phyloP scores from a whole-genome alignment of 2,888 invertebrate species.

The Plutella xylostella region DNA sequence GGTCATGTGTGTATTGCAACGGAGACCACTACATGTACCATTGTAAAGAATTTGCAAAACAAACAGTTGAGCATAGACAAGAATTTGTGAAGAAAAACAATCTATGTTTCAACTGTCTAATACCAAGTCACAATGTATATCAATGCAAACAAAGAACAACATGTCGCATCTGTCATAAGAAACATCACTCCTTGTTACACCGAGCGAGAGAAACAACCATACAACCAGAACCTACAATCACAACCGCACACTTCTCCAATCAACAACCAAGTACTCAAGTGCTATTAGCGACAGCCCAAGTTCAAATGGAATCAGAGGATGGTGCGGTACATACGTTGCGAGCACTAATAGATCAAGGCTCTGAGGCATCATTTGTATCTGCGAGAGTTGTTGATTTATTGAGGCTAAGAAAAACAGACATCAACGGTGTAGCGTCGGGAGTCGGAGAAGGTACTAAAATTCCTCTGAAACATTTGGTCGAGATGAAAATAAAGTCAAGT shows the following conservation, averaged over 20 bases:
- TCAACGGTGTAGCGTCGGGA: slow-evolving; percentile 18
- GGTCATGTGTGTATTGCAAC: neutral
- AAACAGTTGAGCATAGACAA: slow-evolving; percentile 1
- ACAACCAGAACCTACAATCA: neutral
- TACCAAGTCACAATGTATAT: neutral
- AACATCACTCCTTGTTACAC: slow-evolving; percentile 11
- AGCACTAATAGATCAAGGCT: neutral
- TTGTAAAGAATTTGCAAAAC: slow-evolving; percentile 3
- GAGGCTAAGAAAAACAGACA: slow-evolving; percentile 14
- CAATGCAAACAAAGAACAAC: neutral
- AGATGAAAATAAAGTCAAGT: neutral
- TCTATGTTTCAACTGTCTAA: slow-evolving; percentile 1
- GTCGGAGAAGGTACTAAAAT: slow-evolving; percentile 16
- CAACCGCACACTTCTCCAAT: slow-evolving; percentile 7
- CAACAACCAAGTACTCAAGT: slow-evolving; percentile 18
- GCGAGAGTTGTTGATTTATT: slow-evolving; percentile 8
- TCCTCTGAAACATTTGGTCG: too few species aligned
- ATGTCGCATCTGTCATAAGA: neutral
- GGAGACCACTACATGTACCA: neutral
- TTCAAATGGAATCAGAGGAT: neutral
- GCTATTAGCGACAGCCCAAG: slow-evolving; percentile 15
- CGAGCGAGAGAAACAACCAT: neutral
- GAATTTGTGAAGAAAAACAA: slow-evolving; percentile 3
- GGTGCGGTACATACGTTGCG: neutral
- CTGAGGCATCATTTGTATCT: neutral